phyloP scores from a whole-genome alignment of 2,113 vertebrate genomes.

The Burhinus oedicnemus region DNA sequence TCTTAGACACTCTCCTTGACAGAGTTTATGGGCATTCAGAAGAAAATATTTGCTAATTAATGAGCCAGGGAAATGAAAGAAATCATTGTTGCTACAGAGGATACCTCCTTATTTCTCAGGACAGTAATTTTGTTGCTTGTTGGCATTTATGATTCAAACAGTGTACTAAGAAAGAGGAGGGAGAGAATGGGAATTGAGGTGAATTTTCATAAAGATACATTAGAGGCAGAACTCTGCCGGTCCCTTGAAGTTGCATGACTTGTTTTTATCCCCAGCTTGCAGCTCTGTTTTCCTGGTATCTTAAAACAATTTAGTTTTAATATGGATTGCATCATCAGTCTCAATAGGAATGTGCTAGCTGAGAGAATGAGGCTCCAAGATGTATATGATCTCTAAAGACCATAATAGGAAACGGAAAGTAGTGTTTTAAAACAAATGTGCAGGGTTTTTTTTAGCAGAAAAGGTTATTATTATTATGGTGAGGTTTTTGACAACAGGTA shows the following conservation, averaged over 20 bases:
- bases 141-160: neutral
- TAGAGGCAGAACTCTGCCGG: neutral
- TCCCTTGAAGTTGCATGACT: neutral
- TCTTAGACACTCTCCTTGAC: neutral
- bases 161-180: neutral
- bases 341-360: accelerated
- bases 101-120: neutral
- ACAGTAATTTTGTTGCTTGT: neutral
- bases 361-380: neutral
- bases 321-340: neutral
- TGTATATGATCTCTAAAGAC: neutral
- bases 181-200: neutral
- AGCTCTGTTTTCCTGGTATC: neutral
- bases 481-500: neutral
- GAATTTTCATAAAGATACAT: neutral
- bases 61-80: neutral
- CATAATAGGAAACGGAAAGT: neutral
- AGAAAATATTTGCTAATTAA: neutral
- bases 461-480: neutral
- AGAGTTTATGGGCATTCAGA: neutral
- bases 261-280: neutral
- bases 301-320: neutral
- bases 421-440: neutral
- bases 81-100: neutral
- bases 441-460: neutral